Evolutionary conservation across 2,113 vertebrate species (phyloP), one percentile per base, ranked within the genome.

Genomic region (Chloropsis hardwickii): DNA sequence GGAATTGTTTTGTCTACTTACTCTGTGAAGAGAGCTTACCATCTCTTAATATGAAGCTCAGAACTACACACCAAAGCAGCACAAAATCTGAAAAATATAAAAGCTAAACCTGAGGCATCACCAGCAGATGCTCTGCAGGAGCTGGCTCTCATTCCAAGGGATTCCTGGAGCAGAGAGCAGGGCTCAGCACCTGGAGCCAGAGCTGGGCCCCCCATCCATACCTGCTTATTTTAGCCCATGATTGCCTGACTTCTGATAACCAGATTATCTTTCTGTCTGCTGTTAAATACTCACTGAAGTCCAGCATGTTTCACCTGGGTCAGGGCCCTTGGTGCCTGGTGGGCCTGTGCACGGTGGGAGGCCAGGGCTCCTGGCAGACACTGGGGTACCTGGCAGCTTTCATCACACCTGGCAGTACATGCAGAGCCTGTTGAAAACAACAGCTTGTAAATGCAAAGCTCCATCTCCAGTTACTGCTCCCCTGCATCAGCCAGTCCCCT

Each of bases 321-420:
- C 4, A 0, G 0, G 0, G 81, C 72, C 54, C 57, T 54, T 5
- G 6, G 88, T 20, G n/a, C 78, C 56, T 11, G 0, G 2, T 2
- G 5, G 81, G 60, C 35, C 84, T 50, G 74, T 1, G 7, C 66
- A 39, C 0, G 0, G 44, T 73, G 76, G 62, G 93, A 51, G 72
- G 95, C 81, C 18, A 31, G 81, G 84, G 84, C 61, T 65, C 70
- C n/a, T 1, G 1, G 72, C 2, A 11, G 90, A 27, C 74, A 16
- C 44, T 1, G 1, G 40, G 90, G 81, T 73, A 84, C 72, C 77
- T 37, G 6, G 67, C 90, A 96, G 96, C 97, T 97, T 47, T 97
- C 94, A 76, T 35, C 86, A 40, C 91, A 40, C 27, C 5, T 71
- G 84, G 69, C n/a, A 19, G n/a, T 5, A 53, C 62, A 70, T 3